phyloP scores from a whole-genome alignment of 2,797 vertebrate genomes.

The Amblyraja radiata region DNA sequence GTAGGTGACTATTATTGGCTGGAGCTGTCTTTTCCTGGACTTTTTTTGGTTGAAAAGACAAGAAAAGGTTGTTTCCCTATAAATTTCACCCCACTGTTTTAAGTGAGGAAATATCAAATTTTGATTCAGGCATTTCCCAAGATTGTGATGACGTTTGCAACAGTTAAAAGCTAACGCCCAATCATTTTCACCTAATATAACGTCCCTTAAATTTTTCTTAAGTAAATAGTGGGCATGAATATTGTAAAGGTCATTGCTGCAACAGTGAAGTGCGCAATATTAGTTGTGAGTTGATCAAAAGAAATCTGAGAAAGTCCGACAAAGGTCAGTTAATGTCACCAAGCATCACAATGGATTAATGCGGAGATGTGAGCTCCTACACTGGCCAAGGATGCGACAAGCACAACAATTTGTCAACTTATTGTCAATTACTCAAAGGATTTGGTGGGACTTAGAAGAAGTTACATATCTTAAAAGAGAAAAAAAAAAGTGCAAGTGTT shows the following conservation, averaged over 20 bases:
- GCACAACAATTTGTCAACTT: not conserved
- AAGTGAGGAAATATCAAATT: not conserved
- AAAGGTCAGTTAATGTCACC: not conserved
- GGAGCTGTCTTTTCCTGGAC: not conserved
- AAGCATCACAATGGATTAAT: slow-evolving; percentile 1
- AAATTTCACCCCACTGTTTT: not conserved
- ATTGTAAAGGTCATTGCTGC: not conserved
- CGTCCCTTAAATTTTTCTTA: not conserved
- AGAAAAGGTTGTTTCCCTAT: not conserved
- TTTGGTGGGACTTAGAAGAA: not conserved
- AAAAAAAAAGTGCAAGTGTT: not conserved
- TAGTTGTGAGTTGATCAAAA: not conserved
- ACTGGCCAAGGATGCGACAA: not conserved
- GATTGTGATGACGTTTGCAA: not conserved
- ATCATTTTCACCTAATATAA: not conserved
- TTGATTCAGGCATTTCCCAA: not conserved
- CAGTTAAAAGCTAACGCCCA: not conserved
- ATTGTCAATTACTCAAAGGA: not conserved
- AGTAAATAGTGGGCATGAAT: not conserved
- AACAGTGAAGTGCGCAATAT: not conserved
- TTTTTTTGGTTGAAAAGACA: not conserved
- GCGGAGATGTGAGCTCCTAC: not conserved
- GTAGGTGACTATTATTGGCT: not conserved
- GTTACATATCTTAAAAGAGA: not conserved
- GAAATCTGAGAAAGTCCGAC: not conserved